A percentile compares a stretch with the other conserved stretches of the same genome.
Conservation (phyloP, 1,140 invertebrate genomes). For the Ostrea edulis region DNA sequence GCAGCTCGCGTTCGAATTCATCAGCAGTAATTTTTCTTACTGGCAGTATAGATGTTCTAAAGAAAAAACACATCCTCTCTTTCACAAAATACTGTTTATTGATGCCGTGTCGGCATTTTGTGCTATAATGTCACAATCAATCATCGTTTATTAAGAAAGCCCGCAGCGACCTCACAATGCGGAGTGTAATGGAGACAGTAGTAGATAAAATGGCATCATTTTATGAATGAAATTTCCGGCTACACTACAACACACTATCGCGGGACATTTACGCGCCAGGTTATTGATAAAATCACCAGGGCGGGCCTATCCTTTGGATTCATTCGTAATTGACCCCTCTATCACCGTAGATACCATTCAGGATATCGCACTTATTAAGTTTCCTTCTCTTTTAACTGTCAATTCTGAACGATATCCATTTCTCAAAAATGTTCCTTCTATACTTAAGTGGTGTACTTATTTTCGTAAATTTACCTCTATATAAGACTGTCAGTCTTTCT, state of each 20-base stretch:
- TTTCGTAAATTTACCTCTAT: no score
- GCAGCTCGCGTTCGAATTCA: background rate
- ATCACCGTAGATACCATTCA: background rate
- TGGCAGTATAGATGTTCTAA: background rate
- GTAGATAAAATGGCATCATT: slow-evolving; percentile 29
- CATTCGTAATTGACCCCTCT: slow-evolving; percentile 10
- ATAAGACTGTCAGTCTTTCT: no score
- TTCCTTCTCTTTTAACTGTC: background rate
- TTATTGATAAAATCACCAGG: background rate
- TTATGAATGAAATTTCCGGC: slow-evolving; percentile 37
- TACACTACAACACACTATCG: background rate
- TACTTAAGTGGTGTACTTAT: no score
- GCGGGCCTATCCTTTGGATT: slow-evolving; percentile 3
- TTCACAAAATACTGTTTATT: slow-evolving; percentile 10
- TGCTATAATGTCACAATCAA: background rate
- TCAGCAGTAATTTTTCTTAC: background rate
- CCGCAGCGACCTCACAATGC: background rate
- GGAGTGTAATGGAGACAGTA: slow-evolving; percentile 5
- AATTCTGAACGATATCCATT: background rate
- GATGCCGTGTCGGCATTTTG: background rate
- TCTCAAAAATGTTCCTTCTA: no score
- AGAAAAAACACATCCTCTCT: background rate
- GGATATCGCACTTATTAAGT: background rate
- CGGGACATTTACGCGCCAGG: background rate
- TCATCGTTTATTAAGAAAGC: slow-evolving; percentile 23